Evolutionary conservation across 1,140 invertebrate genomes (phyloP).

Genomic region (Scaptomyza graminum): DNA sequence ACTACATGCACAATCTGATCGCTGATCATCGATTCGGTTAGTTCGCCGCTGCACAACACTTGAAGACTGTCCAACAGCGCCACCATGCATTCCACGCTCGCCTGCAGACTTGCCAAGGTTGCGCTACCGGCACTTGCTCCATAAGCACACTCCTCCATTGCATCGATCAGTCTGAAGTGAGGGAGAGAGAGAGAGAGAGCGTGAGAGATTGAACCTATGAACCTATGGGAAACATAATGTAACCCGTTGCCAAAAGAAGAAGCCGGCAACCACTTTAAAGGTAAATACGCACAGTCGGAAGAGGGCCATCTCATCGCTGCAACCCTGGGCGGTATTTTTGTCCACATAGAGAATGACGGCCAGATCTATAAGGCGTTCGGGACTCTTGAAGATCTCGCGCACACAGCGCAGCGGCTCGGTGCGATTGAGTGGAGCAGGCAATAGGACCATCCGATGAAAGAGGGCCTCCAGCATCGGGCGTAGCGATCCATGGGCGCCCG

Average conservation of each 20-base stretch:
- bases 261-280: too few relatives aligned
- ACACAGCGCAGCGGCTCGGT: conserved; percentile 93
- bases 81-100: conserved; percentile 93
- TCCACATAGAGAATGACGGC: conserved; percentile 89
- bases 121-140: conserved; percentile 86
- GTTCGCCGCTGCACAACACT: conserved; percentile 89
- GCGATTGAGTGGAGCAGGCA: conserved; percentile 92
- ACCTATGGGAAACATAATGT: too few relatives aligned
- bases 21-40: conserved; percentile 85
- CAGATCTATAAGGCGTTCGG: conserved; percentile 89
- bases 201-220: not conserved
- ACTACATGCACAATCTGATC: conserved; percentile 86
- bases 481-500: conserved; percentile 92
- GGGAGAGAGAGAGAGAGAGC: not conserved
- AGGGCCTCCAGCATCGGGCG: conserved; percentile 95
- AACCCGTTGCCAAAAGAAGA: too few relatives aligned
- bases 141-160: conserved; percentile 92
- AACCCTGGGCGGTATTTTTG: conserved; percentile 89
- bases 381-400: conserved; percentile 89
- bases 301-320: conserved; percentile 95
- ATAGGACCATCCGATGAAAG: conserved; percentile 95
- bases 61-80: conserved; percentile 93
- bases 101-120: conserved; percentile 89
- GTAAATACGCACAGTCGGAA: conserved; percentile 89
- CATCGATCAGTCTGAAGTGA: conserved; percentile 91